A percentile compares a stretch with the other conserved stretches of the same genome.
phyloP scores from a whole-genome alignment of 2,888 invertebrate species.

The Loripinus fragilis region DNA sequence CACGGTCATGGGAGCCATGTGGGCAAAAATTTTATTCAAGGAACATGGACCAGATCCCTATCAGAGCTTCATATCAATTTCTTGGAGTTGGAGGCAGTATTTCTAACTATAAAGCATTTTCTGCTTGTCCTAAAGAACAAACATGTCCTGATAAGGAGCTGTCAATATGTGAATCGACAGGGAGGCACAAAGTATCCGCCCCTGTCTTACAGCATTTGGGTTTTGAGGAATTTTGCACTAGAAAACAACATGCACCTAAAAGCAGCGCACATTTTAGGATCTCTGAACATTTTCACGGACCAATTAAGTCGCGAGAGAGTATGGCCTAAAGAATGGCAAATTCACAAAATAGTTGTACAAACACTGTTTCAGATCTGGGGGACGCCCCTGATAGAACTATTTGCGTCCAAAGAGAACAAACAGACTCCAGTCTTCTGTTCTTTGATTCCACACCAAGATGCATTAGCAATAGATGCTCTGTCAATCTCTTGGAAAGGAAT shows the following conservation, averaged over 20 bases:
- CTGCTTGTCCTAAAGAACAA: slow-evolving; percentile 5
- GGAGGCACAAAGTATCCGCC: slow-evolving; percentile 42
- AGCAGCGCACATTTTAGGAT: slow-evolving; percentile 35
- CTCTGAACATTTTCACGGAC: slow-evolving; percentile 27
- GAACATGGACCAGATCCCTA: slow-evolving; percentile 18
- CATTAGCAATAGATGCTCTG: slow-evolving; percentile 49
- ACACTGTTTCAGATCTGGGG: slow-evolving; percentile 8
- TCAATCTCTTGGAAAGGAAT: slow-evolving; percentile 42
- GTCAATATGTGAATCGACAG: slow-evolving; percentile 49
- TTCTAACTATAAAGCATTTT: slow-evolving; percentile 27
- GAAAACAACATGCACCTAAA: neutral
- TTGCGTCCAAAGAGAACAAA: slow-evolving; percentile 38
- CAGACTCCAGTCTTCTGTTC: slow-evolving; percentile 35
- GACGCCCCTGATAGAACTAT: slow-evolving; percentile 33
- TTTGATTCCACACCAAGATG: slow-evolving; percentile 30
- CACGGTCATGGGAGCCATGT: slow-evolving; percentile 30
- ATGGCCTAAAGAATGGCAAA: slow-evolving; percentile 36
- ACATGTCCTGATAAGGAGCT: slow-evolving; percentile 25
- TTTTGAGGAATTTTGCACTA: slow-evolving; percentile 21
- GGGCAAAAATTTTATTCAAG: slow-evolving; percentile 16
- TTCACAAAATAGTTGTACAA: slow-evolving; percentile 23
- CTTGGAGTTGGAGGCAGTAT: neutral
- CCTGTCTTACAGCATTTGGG: slow-evolving; percentile 17
- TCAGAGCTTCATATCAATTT: slow-evolving; percentile 30
- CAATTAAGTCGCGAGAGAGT: slow-evolving; percentile 9